These are phyloP conservation scores for Zaprionus lineosus DNA, from an alignment of 2,888 invertebrate genomes.

Conservation along the genomic window DNA sequence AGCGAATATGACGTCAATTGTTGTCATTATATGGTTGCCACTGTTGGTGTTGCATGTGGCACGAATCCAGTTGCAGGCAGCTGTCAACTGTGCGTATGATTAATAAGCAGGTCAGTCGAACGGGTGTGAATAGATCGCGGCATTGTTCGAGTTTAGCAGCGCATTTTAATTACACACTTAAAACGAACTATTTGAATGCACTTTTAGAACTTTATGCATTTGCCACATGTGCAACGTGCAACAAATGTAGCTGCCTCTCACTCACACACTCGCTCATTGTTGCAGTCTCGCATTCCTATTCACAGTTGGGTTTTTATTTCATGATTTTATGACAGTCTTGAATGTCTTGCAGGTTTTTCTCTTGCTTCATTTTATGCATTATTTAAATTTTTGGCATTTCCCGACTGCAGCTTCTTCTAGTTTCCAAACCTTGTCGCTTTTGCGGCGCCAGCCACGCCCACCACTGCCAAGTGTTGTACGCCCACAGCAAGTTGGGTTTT, in stretches of 20 bases:
- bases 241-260: too few species aligned
- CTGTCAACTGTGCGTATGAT: constrained; percentile 6
- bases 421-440: constrained; percentile 5
- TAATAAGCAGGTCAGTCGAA: not conserved
- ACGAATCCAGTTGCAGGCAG: not conserved
- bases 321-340: not conserved
- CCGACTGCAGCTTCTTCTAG: too few species aligned
- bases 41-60: constrained; percentile 2
- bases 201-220: too few species aligned
- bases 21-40: not conserved
- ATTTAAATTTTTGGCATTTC: constrained; percentile 11
- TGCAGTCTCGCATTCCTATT: too few species aligned
- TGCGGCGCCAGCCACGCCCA: constrained; percentile 10
- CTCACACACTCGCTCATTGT: too few species aligned
- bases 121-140: not conserved
- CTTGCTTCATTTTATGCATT: constrained; percentile 1
- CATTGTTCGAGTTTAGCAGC: too few species aligned
- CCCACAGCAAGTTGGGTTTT: constrained; percentile 6
- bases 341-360: not conserved
- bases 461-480: not conserved
- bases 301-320: too few species aligned
- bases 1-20: not conserved
- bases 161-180: too few species aligned
- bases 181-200: too few species aligned
- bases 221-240: too few species aligned